These are phyloP conservation scores for Lerema accius DNA, from an alignment of 1,140 invertebrate species.

Conservation along the genomic window DNA sequence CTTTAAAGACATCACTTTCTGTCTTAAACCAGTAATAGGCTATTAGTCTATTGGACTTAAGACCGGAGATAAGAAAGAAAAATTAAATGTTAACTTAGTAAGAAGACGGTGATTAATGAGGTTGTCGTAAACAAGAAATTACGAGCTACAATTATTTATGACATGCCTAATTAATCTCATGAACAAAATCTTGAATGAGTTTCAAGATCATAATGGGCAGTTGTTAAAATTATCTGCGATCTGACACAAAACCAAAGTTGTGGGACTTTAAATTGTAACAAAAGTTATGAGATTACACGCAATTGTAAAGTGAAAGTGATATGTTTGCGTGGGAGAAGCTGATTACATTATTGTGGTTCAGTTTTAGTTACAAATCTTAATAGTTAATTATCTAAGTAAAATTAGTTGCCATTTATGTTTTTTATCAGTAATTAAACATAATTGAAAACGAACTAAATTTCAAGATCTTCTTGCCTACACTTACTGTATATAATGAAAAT, in stretches of 20 bases:
- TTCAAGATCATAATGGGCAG: slow-evolving; percentile 27
- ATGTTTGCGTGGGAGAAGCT: not conserved
- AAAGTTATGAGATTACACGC: not conserved
- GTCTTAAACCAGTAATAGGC: slow-evolving; percentile 23
- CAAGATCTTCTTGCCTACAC: no score
- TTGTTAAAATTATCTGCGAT: slow-evolving; percentile 27
- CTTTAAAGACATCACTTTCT: not conserved
- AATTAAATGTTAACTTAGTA: slow-evolving; percentile 38
- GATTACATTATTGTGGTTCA: not conserved
- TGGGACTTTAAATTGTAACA: slow-evolving; percentile 13
- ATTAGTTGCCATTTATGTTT: no score
- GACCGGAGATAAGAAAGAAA: slow-evolving; percentile 37
- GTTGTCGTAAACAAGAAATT: slow-evolving; percentile 47
- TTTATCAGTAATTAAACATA: no score
- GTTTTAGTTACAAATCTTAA: no score
- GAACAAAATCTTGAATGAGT: slow-evolving; percentile 35
- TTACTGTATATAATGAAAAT: no score
- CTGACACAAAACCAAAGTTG: slow-evolving; percentile 12
- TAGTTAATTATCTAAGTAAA: no score
- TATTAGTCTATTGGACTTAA: slow-evolving; percentile 28
- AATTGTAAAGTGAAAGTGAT: slow-evolving; percentile 10
- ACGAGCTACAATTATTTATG: slow-evolving; percentile 40
- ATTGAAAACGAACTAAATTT: no score
- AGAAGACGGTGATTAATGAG: slow-evolving; percentile 45
- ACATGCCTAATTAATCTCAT: slow-evolving; percentile 36